A percentile compares a stretch with the other conserved stretches of the same genome.
phyloP scores from a whole-genome alignment of 2,797 vertebrate genomes.

The Sebastes dallii region DNA sequence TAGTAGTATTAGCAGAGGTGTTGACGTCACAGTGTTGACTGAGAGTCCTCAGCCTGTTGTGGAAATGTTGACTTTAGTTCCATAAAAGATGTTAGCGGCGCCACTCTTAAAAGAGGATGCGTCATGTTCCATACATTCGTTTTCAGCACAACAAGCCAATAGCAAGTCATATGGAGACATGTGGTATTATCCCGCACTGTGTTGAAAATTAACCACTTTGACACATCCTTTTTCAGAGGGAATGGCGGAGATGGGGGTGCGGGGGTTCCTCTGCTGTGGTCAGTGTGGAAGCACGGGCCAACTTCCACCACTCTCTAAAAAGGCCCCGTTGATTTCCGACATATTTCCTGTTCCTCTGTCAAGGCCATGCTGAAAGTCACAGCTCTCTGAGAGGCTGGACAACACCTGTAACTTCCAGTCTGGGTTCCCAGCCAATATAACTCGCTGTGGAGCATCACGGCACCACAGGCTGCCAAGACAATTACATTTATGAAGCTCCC shows the following conservation, averaged over 20 bases:
- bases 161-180: not conserved
- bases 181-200: slow-evolving; percentile 1
- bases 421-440: slow-evolving; percentile 49
- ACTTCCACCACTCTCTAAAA: slow-evolving; percentile 17
- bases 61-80: slow-evolving; percentile 27
- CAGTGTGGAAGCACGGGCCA: not conserved
- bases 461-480: slow-evolving; percentile 8
- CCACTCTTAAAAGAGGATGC: not conserved
- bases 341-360: slow-evolving; percentile 72
- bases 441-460: slow-evolving; percentile 20
- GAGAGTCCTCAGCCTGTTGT: not conserved
- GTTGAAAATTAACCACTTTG: not conserved
- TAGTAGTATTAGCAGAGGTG: not conserved
- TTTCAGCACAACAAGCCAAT: slow-evolving; percentile 2
- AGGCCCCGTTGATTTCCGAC: slow-evolving; percentile 52
- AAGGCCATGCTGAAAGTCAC: slow-evolving; percentile 67
- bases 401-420: slow-evolving; percentile 68
- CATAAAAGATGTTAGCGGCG: not conserved
- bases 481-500: slow-evolving; percentile 10
- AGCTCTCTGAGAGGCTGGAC: slow-evolving; percentile 48
- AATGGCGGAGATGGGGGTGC: not conserved
- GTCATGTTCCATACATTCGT: slow-evolving; percentile 6
- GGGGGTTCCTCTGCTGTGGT: slow-evolving; percentile 28
- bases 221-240: slow-evolving; percentile 1
- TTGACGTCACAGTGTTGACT: slow-evolving; percentile 21